These are phyloP conservation scores for Ylistrum balloti DNA, from an alignment of 1,140 invertebrate genomes.

Conservation along the genomic window DNA sequence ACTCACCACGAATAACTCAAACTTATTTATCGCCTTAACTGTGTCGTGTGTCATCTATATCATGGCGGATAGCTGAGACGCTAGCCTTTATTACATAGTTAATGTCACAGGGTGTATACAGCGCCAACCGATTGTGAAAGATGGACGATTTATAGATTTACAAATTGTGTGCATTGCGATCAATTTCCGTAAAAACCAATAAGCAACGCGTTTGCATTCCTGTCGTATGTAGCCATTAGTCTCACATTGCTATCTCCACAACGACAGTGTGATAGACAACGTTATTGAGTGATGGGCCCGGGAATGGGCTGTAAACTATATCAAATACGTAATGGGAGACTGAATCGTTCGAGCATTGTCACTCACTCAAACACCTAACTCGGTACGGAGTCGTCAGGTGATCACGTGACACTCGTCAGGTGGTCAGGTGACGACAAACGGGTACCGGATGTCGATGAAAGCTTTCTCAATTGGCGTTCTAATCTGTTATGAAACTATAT, in stretches of 20 bases:
- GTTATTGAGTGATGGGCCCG: background rate
- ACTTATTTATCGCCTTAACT: conserved; percentile 35
- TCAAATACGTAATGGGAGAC: background rate
- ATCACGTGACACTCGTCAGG: background rate
- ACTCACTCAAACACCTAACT: background rate
- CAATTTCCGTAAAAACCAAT: conserved; percentile 41
- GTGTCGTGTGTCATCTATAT: conserved; percentile 44
- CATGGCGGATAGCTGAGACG: background rate
- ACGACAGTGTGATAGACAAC: background rate
- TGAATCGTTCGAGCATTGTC: background rate
- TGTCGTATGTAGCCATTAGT: conserved; percentile 27
- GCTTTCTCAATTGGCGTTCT: background rate
- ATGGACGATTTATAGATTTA: conserved; percentile 43
- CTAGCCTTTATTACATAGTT: conserved; percentile 43
- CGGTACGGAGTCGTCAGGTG: no score
- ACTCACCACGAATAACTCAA: conserved; percentile 9
- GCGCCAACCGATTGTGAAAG: background rate
- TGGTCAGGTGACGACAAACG: background rate
- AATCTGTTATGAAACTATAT: no score
- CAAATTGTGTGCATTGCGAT: conserved; percentile 28
- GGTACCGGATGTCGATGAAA: background rate
- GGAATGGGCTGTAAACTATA: conserved; percentile 3
- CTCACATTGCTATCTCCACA: background rate
- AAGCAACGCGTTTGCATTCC: background rate
- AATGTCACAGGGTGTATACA: background rate